These are phyloP conservation scores for Marmota flaviventris DNA, from an alignment of 2,113 vertebrate species.

Conservation along the genomic window DNA sequence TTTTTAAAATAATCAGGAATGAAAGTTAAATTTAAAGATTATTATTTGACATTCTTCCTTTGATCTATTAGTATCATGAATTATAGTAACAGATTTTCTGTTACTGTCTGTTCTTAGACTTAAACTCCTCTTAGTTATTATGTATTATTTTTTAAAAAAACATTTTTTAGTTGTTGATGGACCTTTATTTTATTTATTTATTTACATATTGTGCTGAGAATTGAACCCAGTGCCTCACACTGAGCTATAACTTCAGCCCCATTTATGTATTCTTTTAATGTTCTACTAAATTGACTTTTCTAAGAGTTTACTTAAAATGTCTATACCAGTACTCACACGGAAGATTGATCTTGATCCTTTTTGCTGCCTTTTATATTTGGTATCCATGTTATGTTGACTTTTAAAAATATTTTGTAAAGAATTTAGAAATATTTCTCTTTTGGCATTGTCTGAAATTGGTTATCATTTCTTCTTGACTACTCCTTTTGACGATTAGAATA, in stretches of 20 bases:
- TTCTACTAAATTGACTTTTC: conserved; percentile 25
- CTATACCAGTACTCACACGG: not conserved
- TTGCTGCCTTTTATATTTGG: not conserved
- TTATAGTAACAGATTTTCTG: not conserved
- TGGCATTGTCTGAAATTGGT: not conserved
- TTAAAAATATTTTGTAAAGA: not conserved
- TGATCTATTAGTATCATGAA: not conserved
- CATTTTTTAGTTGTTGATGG: no score
- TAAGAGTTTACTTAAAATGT: conserved; percentile 17
- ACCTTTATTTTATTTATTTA: no score
- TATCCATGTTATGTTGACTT: not conserved
- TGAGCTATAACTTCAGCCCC: no score
- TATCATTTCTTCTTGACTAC: not conserved
- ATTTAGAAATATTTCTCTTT: not conserved
- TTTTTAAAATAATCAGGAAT: conserved; percentile 29
- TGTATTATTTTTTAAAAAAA: not conserved
- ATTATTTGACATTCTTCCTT: conserved; percentile 18
- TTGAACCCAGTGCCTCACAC: no score
- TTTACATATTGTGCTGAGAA: no score
- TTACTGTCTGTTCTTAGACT: not conserved
- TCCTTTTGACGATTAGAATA: not conserved
- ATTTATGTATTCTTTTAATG: not conserved
- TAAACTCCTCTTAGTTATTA: not conserved
- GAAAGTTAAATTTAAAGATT: not conserved
- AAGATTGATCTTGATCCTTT: conserved; percentile 2